Evolutionary conservation across 2,888 invertebrate genomes (phyloP).

Genomic region (Agrotis ipsilon): DNA sequence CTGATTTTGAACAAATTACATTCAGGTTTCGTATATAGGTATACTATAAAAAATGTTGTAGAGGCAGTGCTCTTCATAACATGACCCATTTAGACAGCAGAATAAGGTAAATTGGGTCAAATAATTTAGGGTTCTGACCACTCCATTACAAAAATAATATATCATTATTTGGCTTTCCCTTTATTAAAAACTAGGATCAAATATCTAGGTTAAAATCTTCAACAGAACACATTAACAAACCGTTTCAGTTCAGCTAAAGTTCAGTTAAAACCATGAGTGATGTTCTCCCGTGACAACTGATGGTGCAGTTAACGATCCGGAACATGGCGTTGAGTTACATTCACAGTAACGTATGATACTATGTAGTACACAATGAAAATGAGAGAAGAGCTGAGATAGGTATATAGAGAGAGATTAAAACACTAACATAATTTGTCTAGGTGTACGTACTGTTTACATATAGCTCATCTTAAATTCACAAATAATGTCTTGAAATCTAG

Average conservation of each 20-base stretch:
- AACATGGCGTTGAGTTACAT: constrained; percentile 15
- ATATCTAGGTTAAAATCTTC: background rate
- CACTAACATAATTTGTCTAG: background rate
- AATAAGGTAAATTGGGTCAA: too few species aligned
- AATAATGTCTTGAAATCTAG: too few species aligned
- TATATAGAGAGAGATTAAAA: background rate
- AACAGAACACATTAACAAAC: background rate
- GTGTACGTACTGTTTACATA: too few species aligned
- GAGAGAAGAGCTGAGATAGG: background rate
- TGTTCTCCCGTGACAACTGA: constrained; percentile 11
- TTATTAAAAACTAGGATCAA: background rate
- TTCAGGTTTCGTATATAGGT: too few species aligned
- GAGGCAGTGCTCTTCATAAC: too few species aligned
- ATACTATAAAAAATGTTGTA: too few species aligned
- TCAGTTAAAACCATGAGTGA: constrained; percentile 21
- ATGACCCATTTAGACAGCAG: too few species aligned
- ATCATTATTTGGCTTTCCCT: too few species aligned
- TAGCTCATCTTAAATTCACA: too few species aligned
- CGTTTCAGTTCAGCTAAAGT: background rate
- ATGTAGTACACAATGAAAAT: background rate
- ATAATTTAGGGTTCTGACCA: too few species aligned
- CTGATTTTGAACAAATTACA: too few species aligned
- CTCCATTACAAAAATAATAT: too few species aligned
- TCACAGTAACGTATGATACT: background rate
- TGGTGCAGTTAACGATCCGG: constrained; percentile 27